phyloP scores from a whole-genome alignment of 2,113 vertebrate genomes.

The Riparia riparia region DNA sequence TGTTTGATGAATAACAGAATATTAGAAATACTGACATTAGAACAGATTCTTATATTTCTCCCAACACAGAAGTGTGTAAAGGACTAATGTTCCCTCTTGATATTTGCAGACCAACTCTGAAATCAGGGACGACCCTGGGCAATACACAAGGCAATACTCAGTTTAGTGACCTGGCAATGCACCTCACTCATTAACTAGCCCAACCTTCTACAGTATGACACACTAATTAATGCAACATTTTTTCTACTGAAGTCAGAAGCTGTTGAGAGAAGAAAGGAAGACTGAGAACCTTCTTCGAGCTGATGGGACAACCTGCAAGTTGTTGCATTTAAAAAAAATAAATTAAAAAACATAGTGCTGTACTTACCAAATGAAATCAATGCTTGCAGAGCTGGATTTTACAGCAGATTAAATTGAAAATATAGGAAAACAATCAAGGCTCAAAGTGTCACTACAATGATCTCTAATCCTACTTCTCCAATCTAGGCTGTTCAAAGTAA shows the following conservation, averaged over 20 bases:
- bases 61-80: background rate
- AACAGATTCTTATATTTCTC: background rate
- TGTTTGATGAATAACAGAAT: slow-evolving; percentile 5
- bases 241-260: background rate
- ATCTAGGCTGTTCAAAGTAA: background rate
- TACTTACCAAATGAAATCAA: slow-evolving; percentile 21
- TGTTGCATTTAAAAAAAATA: background rate
- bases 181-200: background rate
- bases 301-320: background rate
- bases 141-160: background rate
- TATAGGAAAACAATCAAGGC: background rate
- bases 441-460: slow-evolving; percentile 15
- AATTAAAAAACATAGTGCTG: background rate
- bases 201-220: background rate
- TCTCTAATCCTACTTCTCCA: slow-evolving; percentile 22
- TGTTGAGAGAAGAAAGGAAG: background rate
- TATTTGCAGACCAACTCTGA: background rate
- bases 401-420: background rate
- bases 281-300: background rate
- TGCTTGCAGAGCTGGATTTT: slow-evolving; percentile 14
- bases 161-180: background rate
- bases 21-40: background rate
- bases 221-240: background rate
- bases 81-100: background rate
- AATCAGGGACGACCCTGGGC: background rate